A percentile compares a stretch with the other conserved stretches of the same genome.
These are phyloP conservation scores for Pseudomyrmex gracilis DNA, from an alignment of 1,140 invertebrate species.

Conservation along the genomic window DNA sequence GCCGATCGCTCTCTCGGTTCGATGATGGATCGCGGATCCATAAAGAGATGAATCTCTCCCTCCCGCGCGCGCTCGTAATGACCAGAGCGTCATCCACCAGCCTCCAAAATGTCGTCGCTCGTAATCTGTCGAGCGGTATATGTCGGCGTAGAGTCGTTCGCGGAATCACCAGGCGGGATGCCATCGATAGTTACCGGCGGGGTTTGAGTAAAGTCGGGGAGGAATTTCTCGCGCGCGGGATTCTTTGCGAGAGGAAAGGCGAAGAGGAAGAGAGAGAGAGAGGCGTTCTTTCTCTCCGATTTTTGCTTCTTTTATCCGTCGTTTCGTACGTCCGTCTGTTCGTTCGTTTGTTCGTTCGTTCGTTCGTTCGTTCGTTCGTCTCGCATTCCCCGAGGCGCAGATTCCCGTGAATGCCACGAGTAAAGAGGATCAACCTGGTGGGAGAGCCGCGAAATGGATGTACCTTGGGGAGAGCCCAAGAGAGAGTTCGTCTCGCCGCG, in stretches of 20 bases:
- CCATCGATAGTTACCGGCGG: conserved; percentile 57
- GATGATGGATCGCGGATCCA: too few relatives aligned
- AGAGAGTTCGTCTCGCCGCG: conserved; percentile 26
- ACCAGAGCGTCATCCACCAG: conserved; percentile 22
- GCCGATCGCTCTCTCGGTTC: conserved; percentile 31
- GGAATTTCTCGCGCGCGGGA: conserved; percentile 53
- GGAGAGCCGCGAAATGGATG: conserved; percentile 23
- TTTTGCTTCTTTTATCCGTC: conserved; percentile 14
- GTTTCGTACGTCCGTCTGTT: conserved; percentile 12
- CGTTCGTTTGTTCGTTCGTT: background rate
- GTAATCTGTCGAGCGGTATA: conserved; percentile 53
- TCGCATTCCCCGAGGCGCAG: conserved; percentile 6
- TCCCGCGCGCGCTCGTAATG: too few relatives aligned
- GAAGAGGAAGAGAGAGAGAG: conserved; percentile 11
- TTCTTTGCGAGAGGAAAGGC: conserved; percentile 5
- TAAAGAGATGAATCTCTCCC: too few relatives aligned
- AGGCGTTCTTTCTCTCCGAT: background rate
- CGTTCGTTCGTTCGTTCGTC: conserved; percentile 34
- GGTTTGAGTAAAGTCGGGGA: conserved; percentile 6
- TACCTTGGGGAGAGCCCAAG: conserved; percentile 14
- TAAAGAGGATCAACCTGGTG: conserved; percentile 49
- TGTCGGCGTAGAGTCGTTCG: conserved; percentile 41
- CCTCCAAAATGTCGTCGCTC: conserved; percentile 64
- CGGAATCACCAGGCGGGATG: conserved; percentile 57
- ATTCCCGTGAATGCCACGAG: conserved; percentile 35